A percentile compares a stretch with the other conserved stretches of the same genome.
Conservation (phyloP, 1,140 invertebrate species). For the Drosophila rufa region DNA sequence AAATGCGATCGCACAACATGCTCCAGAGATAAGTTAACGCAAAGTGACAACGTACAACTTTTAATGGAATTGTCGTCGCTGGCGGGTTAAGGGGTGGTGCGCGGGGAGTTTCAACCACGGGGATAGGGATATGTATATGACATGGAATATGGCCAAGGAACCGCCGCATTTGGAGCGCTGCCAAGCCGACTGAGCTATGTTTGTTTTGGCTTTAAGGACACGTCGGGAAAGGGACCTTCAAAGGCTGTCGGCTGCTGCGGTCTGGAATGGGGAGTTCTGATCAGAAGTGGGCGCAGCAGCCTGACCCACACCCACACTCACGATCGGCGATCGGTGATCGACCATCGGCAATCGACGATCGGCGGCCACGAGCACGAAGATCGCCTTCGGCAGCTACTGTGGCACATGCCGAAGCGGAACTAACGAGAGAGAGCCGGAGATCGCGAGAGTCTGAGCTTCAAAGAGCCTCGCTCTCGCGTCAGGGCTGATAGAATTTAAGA, state of each 20-base stretch:
- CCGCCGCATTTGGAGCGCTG: conserved; percentile 32
- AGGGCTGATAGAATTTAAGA: conserved; percentile 4
- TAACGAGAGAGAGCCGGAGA: conserved; percentile 42
- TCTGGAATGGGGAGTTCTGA: conserved; percentile 12
- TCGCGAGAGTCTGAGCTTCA: neutral
- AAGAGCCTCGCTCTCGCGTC: neutral
- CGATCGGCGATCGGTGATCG: conserved; percentile 27
- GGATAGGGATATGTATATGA: conserved; percentile 19
- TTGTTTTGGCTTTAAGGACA: conserved; percentile 34
- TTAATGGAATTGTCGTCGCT: conserved; percentile 82
- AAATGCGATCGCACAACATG: conserved; percentile 84
- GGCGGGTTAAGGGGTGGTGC: conserved; percentile 14
- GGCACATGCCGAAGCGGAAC: conserved; percentile 80
- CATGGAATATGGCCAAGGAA: conserved; percentile 15
- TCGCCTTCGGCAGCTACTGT: conserved; percentile 77
- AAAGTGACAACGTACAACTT: conserved; percentile 84
- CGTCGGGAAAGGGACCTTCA: conserved; percentile 36
- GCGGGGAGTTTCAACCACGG: neutral
- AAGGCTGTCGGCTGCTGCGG: conserved; percentile 17
- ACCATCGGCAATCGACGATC: neutral
- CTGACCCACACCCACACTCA: conserved; percentile 54
- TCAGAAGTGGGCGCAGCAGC: conserved; percentile 34
- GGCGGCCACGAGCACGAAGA: conserved; percentile 41
- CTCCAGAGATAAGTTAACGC: conserved; percentile 81
- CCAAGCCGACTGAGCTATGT: conserved; percentile 31